A percentile compares a stretch with the other conserved stretches of the same genome.
Evolutionary conservation across 1,140 invertebrate species (phyloP).

Genomic region (Scylla paramamosain): DNA sequence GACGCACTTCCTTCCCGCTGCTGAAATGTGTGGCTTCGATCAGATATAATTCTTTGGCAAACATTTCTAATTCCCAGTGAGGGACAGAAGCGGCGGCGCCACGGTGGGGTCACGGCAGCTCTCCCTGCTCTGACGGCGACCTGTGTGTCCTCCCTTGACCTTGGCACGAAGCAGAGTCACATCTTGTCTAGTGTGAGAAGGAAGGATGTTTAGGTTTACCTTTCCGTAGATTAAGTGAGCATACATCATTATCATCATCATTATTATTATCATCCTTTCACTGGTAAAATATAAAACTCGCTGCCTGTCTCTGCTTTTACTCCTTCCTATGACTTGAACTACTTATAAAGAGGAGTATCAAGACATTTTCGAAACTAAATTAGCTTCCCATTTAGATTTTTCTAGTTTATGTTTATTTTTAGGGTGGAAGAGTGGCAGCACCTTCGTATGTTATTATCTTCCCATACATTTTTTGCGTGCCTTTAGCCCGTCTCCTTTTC

Average conservation of each 20-base stretch:
- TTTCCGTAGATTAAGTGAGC: neutral
- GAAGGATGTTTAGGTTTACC: neutral
- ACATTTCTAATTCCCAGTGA: neutral
- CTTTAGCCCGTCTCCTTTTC: no score
- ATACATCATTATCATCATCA: conserved; percentile 33
- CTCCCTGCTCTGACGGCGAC: neutral
- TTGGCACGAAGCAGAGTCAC: neutral
- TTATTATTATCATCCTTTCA: neutral
- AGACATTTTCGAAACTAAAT: no score
- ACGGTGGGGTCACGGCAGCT: neutral
- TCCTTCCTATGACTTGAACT: no score
- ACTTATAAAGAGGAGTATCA: no score
- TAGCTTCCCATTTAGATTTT: no score
- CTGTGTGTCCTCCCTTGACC: neutral
- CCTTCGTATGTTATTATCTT: no score
- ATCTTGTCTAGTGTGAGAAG: neutral
- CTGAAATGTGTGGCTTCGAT: neutral
- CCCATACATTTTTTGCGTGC: no score
- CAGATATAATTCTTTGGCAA: neutral
- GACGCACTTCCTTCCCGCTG: neutral
- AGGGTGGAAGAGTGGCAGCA: no score
- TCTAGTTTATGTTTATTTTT: no score
- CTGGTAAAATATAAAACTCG: neutral
- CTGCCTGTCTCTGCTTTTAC: neutral
- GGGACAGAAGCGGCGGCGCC: neutral